Percentiles rank a stretch among this genome's conserved stretches.
Evolutionary conservation across 2,797 vertebrate species (phyloP).

Genomic region (Muscicapa comitata): DNA sequence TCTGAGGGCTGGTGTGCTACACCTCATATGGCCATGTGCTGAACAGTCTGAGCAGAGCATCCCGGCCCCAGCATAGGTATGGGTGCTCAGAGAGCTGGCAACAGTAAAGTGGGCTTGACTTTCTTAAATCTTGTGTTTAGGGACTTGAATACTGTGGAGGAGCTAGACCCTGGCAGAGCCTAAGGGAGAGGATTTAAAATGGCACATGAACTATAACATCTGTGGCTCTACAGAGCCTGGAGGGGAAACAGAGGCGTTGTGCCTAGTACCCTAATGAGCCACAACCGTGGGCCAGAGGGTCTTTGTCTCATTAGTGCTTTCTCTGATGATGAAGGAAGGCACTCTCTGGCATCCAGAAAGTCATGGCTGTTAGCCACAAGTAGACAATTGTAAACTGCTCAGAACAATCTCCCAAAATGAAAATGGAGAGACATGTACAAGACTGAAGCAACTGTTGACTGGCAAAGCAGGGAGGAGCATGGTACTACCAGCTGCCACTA

Average conservation of each 20-base stretch:
- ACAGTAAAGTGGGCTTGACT: background rate
- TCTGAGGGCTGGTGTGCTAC: background rate
- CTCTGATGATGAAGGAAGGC: background rate
- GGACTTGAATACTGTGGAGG: background rate
- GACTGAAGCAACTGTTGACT: background rate
- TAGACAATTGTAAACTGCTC: background rate
- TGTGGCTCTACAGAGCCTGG: background rate
- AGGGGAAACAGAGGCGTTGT: background rate
- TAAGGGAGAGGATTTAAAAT: background rate
- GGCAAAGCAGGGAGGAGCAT: background rate
- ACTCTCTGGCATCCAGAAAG: background rate
- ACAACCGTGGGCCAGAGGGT: background rate
- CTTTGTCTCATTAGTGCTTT: background rate
- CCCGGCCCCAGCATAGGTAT: background rate
- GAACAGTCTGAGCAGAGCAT: background rate
- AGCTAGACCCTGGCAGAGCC: background rate
- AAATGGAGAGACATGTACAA: background rate
- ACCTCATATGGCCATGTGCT: rapidly evolving
- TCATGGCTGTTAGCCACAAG: background rate
- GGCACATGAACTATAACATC: background rate
- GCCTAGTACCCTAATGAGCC: background rate
- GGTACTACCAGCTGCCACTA: background rate
- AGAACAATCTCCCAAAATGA: background rate
- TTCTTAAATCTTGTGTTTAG: background rate
- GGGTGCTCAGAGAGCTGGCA: background rate